Evolutionary conservation across 1,140 invertebrate species (phyloP), one percentile per base, ranked within the genome.

Genomic region (Platorchestia sp.): DNA sequence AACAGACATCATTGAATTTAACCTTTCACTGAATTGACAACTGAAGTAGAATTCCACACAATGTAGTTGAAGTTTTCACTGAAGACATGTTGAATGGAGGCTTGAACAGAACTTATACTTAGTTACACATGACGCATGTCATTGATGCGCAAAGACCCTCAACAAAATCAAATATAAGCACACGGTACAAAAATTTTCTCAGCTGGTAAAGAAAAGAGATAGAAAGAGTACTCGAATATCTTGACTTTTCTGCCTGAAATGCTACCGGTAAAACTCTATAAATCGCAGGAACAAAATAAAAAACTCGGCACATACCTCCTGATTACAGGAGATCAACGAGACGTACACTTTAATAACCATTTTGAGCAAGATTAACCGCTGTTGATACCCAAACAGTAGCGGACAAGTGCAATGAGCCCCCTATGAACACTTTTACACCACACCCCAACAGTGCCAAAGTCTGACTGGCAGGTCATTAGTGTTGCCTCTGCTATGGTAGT

Each of bases 241-340:
- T 51, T 7, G 19, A 7, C 6, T 51, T 51, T 51, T 51, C 6
- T 19, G 47, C 6, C 19, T 19, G 47, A 51, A 51, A 19, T 19
- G 19, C 19, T 51, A 6, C 47, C 47, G 47, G 47, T 51, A 51
- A 6, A 6, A 86, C 86, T 36, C 6, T 75, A 16, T 75, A 40
- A 86, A 40, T 86, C 86, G 36, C 7, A 86, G 7, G 5, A 86
- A n/a, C 7, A 40, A 89, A 89, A 89, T n/a, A n/a, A 42, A 27
- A 47, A 93, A 1, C 27, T 93, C 5, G 7, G 42, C 42, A 90
- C 91, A 6, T 93, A 93, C 91, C 91, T 93, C 91, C 36, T 93
- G 91, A 93, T 93, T 93, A 93, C 91, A 93, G 45, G 91, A 93
- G 45, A 93, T 93, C 91, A 93, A 93, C 41, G 91, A 93, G 44